Evolutionary conservation across 2,888 invertebrate genomes (phyloP), one percentile per base, ranked within the genome.

Genomic region (Erannis defoliaria): DNA sequence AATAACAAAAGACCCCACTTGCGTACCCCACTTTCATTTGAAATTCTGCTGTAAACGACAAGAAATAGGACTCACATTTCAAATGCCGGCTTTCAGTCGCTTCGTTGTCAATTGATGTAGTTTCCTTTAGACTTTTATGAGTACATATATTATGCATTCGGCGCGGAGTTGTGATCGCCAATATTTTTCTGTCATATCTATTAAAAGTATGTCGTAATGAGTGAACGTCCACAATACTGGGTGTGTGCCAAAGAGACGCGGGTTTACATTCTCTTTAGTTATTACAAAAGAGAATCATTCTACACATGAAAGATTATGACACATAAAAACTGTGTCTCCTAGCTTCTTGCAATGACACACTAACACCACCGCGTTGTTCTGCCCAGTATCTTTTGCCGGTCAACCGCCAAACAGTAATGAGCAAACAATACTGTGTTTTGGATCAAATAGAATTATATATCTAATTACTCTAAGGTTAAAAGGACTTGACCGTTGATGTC

Each of bases 241-340:
- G 75, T 43, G 62, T 35, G 21, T 71, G 82, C 82, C 82, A 82
- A 73, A 70, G 61, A 35, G 64, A 71, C 71, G 71, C 73, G 55
- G 75, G 73, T 73, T 37, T 26, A 54, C 57, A 55, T 63, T 51
- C 67, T 70, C 74, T 66, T 62, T 58, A 62, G 56, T 64, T 66
- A 62, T 65, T 70, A 64, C 66, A 67, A 66, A 62, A 69, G 55
- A 60, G 56, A 56, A 53, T 56, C 55, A 64, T 56, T 62, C 53
- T 19, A 51, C 56, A 64, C 64, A 68, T 67, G 67, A 62, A 59
- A 70, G 63, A 66, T 68, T 66, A 67, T 67, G 69, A 66, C 66
- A 71, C 58, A 71, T 67, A 62, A 67, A 68, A 66, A 60, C 49
- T 37, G 35, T 49, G 37, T 42, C 42, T 53, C 57, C 35, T 12